phyloP scores from a whole-genome alignment of 2,888 invertebrate genomes.

The Mythimna impura region DNA sequence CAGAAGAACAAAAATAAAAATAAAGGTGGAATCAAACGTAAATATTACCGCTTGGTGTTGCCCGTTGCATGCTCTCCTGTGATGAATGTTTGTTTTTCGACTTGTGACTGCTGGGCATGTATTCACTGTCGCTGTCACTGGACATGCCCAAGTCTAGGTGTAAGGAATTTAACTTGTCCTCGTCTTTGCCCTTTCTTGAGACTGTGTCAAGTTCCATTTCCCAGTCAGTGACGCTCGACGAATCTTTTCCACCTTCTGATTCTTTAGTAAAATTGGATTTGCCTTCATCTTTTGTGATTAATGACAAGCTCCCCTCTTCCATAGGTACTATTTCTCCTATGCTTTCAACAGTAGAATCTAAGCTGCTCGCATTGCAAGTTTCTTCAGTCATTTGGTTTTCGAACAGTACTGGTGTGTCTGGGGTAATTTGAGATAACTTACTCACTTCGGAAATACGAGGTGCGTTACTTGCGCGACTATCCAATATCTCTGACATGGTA shows the following conservation, averaged over 20 bases:
- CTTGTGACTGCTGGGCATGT: conserved; percentile 80
- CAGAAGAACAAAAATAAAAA: conserved; percentile 67
- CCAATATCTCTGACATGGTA: conserved; percentile 87
- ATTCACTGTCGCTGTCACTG: conserved; percentile 87
- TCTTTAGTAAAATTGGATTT: conserved; percentile 79
- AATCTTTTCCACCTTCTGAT: conserved; percentile 79
- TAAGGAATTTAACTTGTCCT: conserved; percentile 86
- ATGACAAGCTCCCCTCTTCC: conserved; percentile 74
- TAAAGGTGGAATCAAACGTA: conserved; percentile 64
- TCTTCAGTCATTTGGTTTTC: conserved; percentile 83
- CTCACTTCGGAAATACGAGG: conserved; percentile 70
- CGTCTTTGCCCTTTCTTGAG: conserved; percentile 84
- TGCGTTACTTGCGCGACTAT: conserved; percentile 75
- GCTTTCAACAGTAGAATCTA: conserved; percentile 84
- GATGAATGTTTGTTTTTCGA: conserved; percentile 78
- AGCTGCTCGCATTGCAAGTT: conserved; percentile 83
- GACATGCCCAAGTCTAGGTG: conserved; percentile 89
- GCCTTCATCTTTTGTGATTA: conserved; percentile 75
- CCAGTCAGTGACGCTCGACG: conserved; percentile 90
- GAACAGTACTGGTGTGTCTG: conserved; percentile 90
- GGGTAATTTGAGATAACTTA: conserved; percentile 83
- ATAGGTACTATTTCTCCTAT: conserved; percentile 81
- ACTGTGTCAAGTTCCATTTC: conserved; percentile 91
- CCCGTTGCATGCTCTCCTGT: conserved; percentile 78
- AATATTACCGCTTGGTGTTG: conserved; percentile 82